phyloP scores from a whole-genome alignment of 2,113 vertebrate genomes.

The Dicaeum eximium region DNA sequence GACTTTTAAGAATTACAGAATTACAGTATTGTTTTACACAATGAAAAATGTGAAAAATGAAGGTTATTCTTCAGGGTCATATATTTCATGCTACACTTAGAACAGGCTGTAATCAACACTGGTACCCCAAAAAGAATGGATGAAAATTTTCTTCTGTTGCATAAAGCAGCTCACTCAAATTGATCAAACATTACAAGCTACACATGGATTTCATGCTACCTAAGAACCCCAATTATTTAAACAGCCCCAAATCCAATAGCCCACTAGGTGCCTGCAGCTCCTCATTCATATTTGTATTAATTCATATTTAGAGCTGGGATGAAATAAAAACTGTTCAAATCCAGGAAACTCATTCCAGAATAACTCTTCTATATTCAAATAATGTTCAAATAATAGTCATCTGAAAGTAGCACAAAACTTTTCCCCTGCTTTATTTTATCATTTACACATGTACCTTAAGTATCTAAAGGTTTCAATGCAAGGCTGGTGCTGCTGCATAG shows the following conservation, averaged over 20 bases:
- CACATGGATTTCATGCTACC: not conserved
- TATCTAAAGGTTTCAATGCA: not conserved
- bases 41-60: not conserved
- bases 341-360: not conserved
- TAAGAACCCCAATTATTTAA: not conserved
- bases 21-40: not conserved
- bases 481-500: not conserved
- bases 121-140: not conserved
- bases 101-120: not conserved
- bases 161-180: not conserved
- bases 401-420: not conserved
- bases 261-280: not conserved
- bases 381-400: not conserved
- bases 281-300: not conserved
- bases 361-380: not conserved
- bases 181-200: not conserved
- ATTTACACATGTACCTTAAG: not conserved
- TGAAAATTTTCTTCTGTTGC: not conserved
- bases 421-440: not conserved
- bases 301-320: not conserved
- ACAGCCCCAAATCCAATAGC: not conserved
- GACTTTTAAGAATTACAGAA: conserved; percentile 36
- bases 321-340: not conserved
- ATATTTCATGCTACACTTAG: not conserved
- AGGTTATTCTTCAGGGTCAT: not conserved